A percentile compares a stretch with the other conserved stretches of the same genome.
phyloP scores from a whole-genome alignment of 2,888 invertebrate species.

The Oligia fasciuncula region DNA sequence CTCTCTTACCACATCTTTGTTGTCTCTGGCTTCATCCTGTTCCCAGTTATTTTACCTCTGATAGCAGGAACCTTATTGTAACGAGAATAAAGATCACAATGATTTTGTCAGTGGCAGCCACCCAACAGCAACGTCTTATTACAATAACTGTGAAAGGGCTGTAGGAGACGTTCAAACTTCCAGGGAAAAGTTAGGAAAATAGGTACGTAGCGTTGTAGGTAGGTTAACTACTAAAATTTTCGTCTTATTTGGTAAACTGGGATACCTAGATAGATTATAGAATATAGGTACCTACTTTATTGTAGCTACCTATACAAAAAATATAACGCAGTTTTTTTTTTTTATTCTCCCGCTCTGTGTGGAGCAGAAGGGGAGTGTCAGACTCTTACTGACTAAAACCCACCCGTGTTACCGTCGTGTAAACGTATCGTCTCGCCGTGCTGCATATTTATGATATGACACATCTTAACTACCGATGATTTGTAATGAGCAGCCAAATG shows the following conservation, averaged over 20 bases:
- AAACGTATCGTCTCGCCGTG: neutral
- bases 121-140: neutral
- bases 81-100: neutral
- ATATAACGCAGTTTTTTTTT: neutral
- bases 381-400: too few species aligned
- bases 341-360: too few species aligned
- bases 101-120: neutral
- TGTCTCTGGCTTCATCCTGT: neutral
- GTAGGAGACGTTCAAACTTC: neutral
- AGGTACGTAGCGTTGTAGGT: neutral
- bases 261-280: neutral
- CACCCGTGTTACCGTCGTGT: too few species aligned
- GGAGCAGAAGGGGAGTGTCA: too few species aligned
- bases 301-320: neutral
- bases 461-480: constrained; percentile 29
- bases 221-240: neutral
- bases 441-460: constrained; percentile 31
- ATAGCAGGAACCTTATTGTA: neutral
- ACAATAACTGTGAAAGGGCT: neutral
- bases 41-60: neutral
- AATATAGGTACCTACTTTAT: neutral
- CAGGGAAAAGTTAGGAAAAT: neutral
- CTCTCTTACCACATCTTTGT: neutral
- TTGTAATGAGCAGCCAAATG: constrained; percentile 28
- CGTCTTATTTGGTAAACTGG: neutral